Base-by-base conservation (phyloP, 1,140 invertebrate genomes). In the Aphaenogaster ashmeadi region DNA sequence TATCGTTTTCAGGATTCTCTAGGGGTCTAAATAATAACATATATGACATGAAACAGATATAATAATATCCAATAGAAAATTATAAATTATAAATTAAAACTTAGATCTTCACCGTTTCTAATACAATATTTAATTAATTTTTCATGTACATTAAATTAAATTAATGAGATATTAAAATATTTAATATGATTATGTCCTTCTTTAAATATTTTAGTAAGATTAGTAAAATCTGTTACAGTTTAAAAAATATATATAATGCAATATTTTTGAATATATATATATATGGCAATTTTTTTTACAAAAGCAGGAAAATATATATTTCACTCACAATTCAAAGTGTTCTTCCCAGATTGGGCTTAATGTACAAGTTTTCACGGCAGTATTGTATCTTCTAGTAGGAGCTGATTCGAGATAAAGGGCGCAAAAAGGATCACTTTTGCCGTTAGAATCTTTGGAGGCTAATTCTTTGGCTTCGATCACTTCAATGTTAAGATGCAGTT, bases 301-400 rank as follows among this genome's bases (percentile, higher is more conserved):
- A 44, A 75, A 60, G 2, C 9, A 21, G 1, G 8, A 21, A 50
- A 75, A 7, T 36, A 18, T 33, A 27, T 69, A 58, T 58, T 60
- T 81, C 80, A 98, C 98, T 98, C 96, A 99, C 98, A 99, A 97
- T 94, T 98, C 98, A 95, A 99, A 99, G 96, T 99, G 98, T 96
- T 99, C 99, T 94, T 99, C 99, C 99, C 99, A 99, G 27, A 97
- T 95, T 0, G 99, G 99, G 95, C 98, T 98, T 5, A 99, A 95
- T 0, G 99, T 99, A 88, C 96, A 97, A 7, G 97, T 96, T 95
- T 99, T 99, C 1, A 99, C 99, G 11, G 98, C 98, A 21, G 99
- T 99, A 87, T 98, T 98, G 91, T 98, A 98, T 88, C 97, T 96
- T 91, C 97, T 97, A 0, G 97, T 97, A 2, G 97, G 96, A 86